phyloP scores from a whole-genome alignment of 2,113 vertebrate species.

The Crotalus tigris region DNA sequence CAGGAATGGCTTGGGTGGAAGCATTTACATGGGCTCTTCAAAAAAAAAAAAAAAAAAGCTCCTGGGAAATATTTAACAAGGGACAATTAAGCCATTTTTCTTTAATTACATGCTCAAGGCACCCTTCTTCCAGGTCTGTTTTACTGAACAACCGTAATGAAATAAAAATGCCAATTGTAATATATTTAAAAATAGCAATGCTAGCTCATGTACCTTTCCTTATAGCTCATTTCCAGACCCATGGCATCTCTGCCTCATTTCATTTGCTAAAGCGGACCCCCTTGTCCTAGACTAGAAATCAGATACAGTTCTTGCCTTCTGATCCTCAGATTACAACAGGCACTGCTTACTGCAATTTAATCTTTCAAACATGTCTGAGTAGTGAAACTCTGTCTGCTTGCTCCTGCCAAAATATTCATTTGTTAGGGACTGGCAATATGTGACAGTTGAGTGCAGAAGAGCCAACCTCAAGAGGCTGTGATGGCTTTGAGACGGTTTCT shows the following conservation, averaged over 20 bases:
- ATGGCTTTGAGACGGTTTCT: background rate
- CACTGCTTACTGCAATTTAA: constrained; percentile 14
- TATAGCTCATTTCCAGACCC: background rate
- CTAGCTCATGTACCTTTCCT: background rate
- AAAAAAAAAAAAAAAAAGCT: background rate
- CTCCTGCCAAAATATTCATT: constrained; percentile 23
- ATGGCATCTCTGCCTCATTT: background rate
- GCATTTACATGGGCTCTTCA: background rate
- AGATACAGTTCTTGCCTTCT: background rate
- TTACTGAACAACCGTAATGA: background rate
- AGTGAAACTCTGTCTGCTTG: constrained; percentile 6
- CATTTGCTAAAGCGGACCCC: background rate
- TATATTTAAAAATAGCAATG: background rate
- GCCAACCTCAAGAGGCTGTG: background rate
- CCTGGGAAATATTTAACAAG: background rate
- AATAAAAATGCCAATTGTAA: background rate
- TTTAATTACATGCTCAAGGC: background rate
- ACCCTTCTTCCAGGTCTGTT: background rate
- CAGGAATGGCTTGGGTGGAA: background rate
- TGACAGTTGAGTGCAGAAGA: constrained; percentile 5
- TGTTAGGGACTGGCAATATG: background rate
- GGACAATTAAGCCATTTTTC: background rate
- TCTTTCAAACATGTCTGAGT: constrained; percentile 13
- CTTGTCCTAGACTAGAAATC: background rate
- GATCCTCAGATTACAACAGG: constrained; percentile 21